Base-by-base conservation (phyloP, 2,888 invertebrate species). In the Pyrgus malvae region DNA sequence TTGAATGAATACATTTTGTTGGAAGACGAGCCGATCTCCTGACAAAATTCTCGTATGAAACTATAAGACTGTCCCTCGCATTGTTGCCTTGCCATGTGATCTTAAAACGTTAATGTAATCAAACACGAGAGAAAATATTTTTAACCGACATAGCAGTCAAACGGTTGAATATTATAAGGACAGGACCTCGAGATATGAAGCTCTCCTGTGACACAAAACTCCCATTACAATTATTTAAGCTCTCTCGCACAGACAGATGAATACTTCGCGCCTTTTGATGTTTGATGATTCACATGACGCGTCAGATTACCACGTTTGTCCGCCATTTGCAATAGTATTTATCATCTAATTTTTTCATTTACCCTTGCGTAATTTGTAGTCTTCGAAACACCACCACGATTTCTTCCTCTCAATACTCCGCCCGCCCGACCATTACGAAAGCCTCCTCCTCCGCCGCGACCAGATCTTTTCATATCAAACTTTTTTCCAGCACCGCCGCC, bases 331-430 rank as follows among this genome's bases (percentile, higher is more conserved):
- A 83, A 85, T 83, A 75, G 69, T 76, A 74, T 16, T 67, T 70
- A 76, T 74, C 78, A 74, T 78, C 65, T 66, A 77, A 76, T 72
- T 78, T 78, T 76, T 80, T 70, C 70, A 86, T 79, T 90, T 93
- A 95, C 95, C 92, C 95, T 92, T 70, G 92, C 92, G 76, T 93
- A 94, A 66, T 88, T 91, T 63, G 88, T 85, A 67, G 90, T 85
- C 80, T 95, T 93, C 58, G 94, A 85, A 69, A 94, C 91, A 69
- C 93, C 94, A 67, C 94, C 94, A 70, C 94, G 93, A 83, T 90
- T 94, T 80, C 95, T 93, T 71, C 95, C 94, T 76, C 94, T 93
- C 69, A 94, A 91, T 53, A 92, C 91, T 59, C 92, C 91, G 55
- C 90, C 88, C 25, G 91, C 78, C 58, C 92, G 92, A 62, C 91